Evolutionary conservation across 2,797 vertebrate species (phyloP).

Genomic region (Sciaenops ocellatus): DNA sequence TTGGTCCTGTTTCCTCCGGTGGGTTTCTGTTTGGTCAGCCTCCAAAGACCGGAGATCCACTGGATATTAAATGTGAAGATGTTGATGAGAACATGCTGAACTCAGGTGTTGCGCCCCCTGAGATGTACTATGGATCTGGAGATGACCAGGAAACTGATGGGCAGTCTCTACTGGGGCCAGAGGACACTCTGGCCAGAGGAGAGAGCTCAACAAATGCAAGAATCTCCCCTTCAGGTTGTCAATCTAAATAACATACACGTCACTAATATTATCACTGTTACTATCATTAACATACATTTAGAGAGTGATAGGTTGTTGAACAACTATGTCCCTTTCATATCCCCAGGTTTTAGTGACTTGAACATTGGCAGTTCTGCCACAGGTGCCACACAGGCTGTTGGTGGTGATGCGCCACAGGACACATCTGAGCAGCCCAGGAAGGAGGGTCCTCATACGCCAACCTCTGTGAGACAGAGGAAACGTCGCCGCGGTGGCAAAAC

Average conservation of each 20-base stretch:
- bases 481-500: slow-evolving; percentile 80
- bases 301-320: neutral
- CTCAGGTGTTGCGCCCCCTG: slow-evolving; percentile 81
- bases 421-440: slow-evolving; percentile 51
- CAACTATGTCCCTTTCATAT: slow-evolving; percentile 5
- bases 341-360: slow-evolving; percentile 87
- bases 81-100: slow-evolving; percentile 87
- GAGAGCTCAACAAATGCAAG: slow-evolving; percentile 82
- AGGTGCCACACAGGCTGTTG: slow-evolving; percentile 62
- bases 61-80: slow-evolving; percentile 92
- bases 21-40: slow-evolving; percentile 85
- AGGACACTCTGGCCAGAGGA: slow-evolving; percentile 80
- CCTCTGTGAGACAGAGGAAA: slow-evolving; percentile 79
- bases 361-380: slow-evolving; percentile 79
- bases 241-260: neutral
- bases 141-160: slow-evolving; percentile 86
- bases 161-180: slow-evolving; percentile 78
- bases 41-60: slow-evolving; percentile 80
- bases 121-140: slow-evolving; percentile 88
- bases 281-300: neutral
- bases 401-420: slow-evolving; percentile 58
- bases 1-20: slow-evolving; percentile 75
- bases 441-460: slow-evolving; percentile 30
- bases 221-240: slow-evolving; percentile 89
- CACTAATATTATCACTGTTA: neutral